Base-by-base conservation (phyloP, 2,113 vertebrate species). In the Corydoras sp. region DNA sequence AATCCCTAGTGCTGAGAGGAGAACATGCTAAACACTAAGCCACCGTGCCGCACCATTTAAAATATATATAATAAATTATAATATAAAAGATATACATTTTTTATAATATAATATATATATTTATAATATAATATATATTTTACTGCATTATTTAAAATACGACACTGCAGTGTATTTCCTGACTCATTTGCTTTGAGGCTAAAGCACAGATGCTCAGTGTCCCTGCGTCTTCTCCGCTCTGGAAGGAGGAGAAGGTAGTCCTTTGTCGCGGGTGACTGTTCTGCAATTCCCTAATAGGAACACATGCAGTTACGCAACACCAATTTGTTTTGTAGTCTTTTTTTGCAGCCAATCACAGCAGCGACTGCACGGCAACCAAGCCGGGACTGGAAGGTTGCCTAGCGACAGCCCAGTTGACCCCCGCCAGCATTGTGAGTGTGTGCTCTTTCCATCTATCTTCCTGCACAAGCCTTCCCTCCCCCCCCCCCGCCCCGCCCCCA, bases 361-460 rank as follows among this genome's bases (percentile, higher is more conserved):
- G 48, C 29, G 7, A 61, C 51, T 73, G 10, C 11, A 58, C 63
- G 65, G 65, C 70, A 73, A 69, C 55, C 75, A 75, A 72, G 63
- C 73, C 30, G 59, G 62, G 61, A 65, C 61, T 13, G 18, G 56
- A 55, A 55, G 64, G 73, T 79, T 79, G 79, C 73, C 53, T 69
- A 68, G 73, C 73, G 50, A 74, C 70, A 31, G 61, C 51, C 59
- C 51, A 76, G 48, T 60, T 76, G 76, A 77, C 71, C 73, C 56
- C 73, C 61, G 54, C 69, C 55, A 71, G 70, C 65, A 65, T 77
- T 53, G 50, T 63, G 65, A 62, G 60, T 56, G 56, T 60, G 66
- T 72, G 61, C 30, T 61, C 50, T 68, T 60, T 64, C 48, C 35
- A 32, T 43, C 55, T 60, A 55, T 55, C 43, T 24, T 18, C 13